Base-by-base conservation (phyloP, 2,888 invertebrate species). In the Sturmia bella region DNA sequence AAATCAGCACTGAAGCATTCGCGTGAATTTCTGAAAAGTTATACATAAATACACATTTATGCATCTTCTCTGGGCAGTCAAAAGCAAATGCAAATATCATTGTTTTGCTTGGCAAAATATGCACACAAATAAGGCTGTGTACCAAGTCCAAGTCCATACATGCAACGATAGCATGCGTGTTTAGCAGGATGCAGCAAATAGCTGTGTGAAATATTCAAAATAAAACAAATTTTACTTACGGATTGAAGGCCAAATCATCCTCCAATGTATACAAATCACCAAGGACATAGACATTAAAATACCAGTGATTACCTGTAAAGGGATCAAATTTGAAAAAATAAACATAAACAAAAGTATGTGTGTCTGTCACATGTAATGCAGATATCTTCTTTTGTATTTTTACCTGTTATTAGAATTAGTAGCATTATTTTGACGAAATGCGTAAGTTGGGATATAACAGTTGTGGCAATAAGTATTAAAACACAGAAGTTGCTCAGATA, bases 401-500 rank as follows among this genome's bases (percentile, higher is more conserved):
- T 84, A 91, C 91, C 90, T 78, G 94, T 92, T 59, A 95, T 92
- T n/a, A 92, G 85, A 41, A 93, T 87, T 91, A 95, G 93, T 61
- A 95, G 90, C 56, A 93, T 88, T 21, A 94, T 93, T 89, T 95
- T 95, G 87, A 93, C 92, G 79, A 94, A 90, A 88, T 95, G 95
- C 45, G 94, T 94, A 68, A 95, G 91, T 87, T 95, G 95, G 1
- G 94, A 93, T 83, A 95, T 93, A 86, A 95, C 93, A 21, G 95
- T 94, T 59, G 94, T 93, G 3, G 94, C 94, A 79, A 95, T 92
- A 79, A 96, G 89, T 77, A 95, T 94, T 79, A 95, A 91, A 63
- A 95, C 93, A 63, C 93, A 93, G 88, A 94, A 94, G 89, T 94
- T 94, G 84, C 94, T 93, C 89, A 95, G 94, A 89, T 95, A 96